Evolutionary conservation across 2,113 vertebrate species (phyloP), one percentile per base, ranked within the genome.

Genomic region (Oreotrochilus melanogaster): DNA sequence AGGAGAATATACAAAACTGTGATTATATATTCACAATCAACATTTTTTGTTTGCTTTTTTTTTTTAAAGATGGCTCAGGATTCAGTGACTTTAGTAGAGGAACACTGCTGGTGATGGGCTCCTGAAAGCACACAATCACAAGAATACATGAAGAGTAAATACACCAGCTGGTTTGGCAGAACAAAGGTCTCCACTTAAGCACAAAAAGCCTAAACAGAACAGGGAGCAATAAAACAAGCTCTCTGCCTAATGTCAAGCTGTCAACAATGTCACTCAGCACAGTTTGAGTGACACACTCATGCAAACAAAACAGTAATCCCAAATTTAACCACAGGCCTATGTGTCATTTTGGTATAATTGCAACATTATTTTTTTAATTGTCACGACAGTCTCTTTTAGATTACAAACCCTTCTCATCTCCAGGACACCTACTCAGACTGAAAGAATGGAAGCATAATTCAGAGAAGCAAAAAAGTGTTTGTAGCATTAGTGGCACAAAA

Each of bases 141-240:
- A 22, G 24, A 95, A 30, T n/a, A 78, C 54, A 64, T 5, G 23
- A 88, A 53, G 43, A 70, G 72, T 47, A 95, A 95, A 89, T 19
- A 64, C 5, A 67, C 2, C 56, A 71, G 57, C 37, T 57, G 69
- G 53, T n/a, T 30, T 85, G 61, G 50, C 61, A 84, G 89, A 92
- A 65, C 70, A 72, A 95, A 92, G 90, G 86, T 86, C 82, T 71
- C 37, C 72, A 70, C 71, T 61, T 73, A 19, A 62, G 53, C 62
- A 75, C n/a, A 67, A 48, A 64, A 30, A 81, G 14, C 30, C 18
- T 21, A 69, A 75, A 69, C 61, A 72, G 35, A 86, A 87, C 18
- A 61, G 39, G 24, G 3, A 91, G 66, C 53, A 89, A 76, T 57
- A 89, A 86, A 91, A 60, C 45, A 82, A 71, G 13, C 24, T 87